Base-by-base conservation (phyloP, 2,113 vertebrate species). In the Chelonoidis abingdonii region DNA sequence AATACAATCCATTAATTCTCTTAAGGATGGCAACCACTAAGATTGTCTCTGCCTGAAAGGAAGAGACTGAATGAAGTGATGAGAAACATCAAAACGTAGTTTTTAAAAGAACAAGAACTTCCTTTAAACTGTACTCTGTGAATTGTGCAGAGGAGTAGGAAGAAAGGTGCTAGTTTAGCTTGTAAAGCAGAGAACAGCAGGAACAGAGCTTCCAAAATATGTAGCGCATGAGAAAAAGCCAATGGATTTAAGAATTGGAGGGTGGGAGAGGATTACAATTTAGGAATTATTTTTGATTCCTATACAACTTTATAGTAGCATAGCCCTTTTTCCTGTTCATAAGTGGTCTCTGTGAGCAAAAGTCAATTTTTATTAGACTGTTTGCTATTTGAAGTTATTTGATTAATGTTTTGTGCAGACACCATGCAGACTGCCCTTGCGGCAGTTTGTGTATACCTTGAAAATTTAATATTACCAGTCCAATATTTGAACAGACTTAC, bases 261-360 rank as follows among this genome's bases (percentile, higher is more conserved):
- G 84, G 54, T 56, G 24, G 54, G 54, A 47, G 57, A 3, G 38
- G n/a, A 29, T 47, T 82, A 47, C 3, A 6, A 65, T 65, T 65
- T 35, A 65, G 62, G 62, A 69, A 19, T n/a, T n/a, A 69, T 69
- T 69, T 8, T 87, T 4, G 65, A 87, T 95, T 90, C 11, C 12
- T 86, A 49, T 83, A 31, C 49, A 82, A 31, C 19, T 93, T 89
- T 52, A 50, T 50, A 50, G 62, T 69, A n/a, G 14, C 35, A 88
- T 78, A 86, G 0, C 0, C 12, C 1, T 0, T 4, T 16, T 93
- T 93, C n/a, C 56, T 84, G 25, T 38, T 87, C 49, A 89, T 22
- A 92, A 57, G 3, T 29, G 13, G 35, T 80, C 22, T 89, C 50
- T 50, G 35, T 69, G 16, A 93, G 31, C 35, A 90, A 95, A 92